These are phyloP conservation scores for Pollenia labialis DNA, from an alignment of 2,888 invertebrate genomes.

Conservation along the genomic window DNA sequence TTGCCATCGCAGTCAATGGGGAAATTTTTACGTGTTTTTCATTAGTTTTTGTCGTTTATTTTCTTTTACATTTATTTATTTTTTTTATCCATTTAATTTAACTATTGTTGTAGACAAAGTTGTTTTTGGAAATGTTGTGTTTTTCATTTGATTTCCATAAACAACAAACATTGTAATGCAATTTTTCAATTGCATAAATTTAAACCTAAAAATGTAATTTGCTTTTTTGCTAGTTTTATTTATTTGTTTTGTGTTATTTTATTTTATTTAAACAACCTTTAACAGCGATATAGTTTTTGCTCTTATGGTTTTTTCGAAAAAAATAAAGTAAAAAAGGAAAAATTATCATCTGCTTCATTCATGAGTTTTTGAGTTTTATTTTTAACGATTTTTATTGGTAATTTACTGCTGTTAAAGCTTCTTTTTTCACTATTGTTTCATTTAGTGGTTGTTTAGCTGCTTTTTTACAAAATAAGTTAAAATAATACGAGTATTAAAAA, in stretches of 20 bases:
- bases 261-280: constrained; percentile 54
- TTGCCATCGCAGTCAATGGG: constrained; percentile 61
- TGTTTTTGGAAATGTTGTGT: constrained; percentile 34
- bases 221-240: background rate
- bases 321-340: background rate
- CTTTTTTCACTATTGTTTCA: constrained; percentile 49
- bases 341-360: constrained; percentile 48
- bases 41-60: constrained; percentile 56
- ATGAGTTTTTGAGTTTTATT: constrained; percentile 41
- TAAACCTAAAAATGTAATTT: constrained; percentile 52
- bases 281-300: constrained; percentile 33
- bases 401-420: constrained; percentile 31
- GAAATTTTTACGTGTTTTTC: constrained; percentile 59
- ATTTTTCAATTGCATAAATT: constrained; percentile 70
- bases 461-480: constrained; percentile 44
- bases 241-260: background rate
- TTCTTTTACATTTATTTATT: constrained; percentile 5
- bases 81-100: constrained; percentile 5
- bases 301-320: constrained; percentile 2
- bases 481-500: constrained; percentile 28
- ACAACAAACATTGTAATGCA: constrained; percentile 56
- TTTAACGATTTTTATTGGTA: constrained; percentile 46
- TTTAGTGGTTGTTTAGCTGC: constrained; percentile 39
- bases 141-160: constrained; percentile 35
- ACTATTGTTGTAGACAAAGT: constrained; percentile 40